Percentiles rank a stretch among this genome's conserved stretches.
phyloP scores from a whole-genome alignment of 2,797 vertebrate species.

The Chrysolophus pictus region DNA sequence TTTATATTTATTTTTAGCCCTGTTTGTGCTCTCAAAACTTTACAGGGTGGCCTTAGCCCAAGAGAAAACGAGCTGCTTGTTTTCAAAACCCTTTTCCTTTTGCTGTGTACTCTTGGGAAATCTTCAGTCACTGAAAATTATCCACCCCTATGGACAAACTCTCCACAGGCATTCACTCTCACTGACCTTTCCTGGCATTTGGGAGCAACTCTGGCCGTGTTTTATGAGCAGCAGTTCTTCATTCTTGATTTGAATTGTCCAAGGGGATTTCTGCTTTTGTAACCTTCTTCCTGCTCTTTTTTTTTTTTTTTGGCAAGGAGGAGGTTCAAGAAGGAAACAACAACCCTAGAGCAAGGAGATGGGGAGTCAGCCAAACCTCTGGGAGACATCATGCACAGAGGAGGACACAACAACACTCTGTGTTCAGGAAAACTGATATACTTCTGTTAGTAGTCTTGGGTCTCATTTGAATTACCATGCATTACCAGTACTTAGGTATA shows the following conservation, averaged over 20 bases:
- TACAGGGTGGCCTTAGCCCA: not conserved
- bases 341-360: not conserved
- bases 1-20: not conserved
- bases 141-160: not conserved
- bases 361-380: not conserved
- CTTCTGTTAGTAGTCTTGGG: not conserved
- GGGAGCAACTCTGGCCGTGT: not conserved
- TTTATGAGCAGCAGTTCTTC: slow-evolving; percentile 7
- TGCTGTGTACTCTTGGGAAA: not conserved
- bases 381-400: not conserved
- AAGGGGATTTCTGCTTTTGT: not conserved
- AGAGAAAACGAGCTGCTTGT: not conserved
- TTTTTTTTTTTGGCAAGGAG: not conserved
- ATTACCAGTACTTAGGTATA: not conserved
- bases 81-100: slow-evolving; percentile 1
- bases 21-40: not conserved
- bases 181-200: not conserved
- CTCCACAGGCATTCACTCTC: not conserved
- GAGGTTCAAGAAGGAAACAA: not conserved
- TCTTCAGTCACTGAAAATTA: not conserved
- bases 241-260: not conserved
- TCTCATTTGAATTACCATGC: not conserved
- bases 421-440: not conserved
- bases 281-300: not conserved
- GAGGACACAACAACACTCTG: not conserved